These are phyloP conservation scores for Pterophyllum scalare DNA, from an alignment of 2,113 vertebrate genomes.

Conservation along the genomic window DNA sequence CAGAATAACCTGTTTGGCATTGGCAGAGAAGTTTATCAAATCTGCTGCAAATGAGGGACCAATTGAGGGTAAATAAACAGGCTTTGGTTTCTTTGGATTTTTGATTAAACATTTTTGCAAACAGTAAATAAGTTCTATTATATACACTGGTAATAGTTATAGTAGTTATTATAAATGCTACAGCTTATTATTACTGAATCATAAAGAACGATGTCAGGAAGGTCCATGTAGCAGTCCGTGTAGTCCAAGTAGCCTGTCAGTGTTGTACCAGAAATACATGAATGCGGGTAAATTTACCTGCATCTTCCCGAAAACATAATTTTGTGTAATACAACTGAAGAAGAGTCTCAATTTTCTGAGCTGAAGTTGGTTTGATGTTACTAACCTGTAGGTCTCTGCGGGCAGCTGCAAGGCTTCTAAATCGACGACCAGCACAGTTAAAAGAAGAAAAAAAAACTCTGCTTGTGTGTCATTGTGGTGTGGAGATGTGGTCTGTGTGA, in stretches of 20 bases:
- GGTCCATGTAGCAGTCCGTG: not conserved
- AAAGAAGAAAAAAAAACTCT: not conserved
- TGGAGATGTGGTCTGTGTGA: conserved; percentile 30
- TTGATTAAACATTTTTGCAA: too few species aligned
- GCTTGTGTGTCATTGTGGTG: not conserved
- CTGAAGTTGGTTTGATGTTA: not conserved
- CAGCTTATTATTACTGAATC: not conserved
- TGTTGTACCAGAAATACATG: not conserved
- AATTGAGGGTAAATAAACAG: too few species aligned
- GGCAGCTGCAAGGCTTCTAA: not conserved
- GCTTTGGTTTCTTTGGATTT: too few species aligned
- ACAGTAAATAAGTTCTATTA: too few species aligned
- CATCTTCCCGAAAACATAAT: not conserved
- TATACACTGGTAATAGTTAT: too few species aligned
- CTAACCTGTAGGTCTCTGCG: not conserved
- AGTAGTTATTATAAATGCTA: too few species aligned
- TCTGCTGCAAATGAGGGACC: too few species aligned
- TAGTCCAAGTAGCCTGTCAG: not conserved
- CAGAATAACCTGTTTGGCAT: too few species aligned
- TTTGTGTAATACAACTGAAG: not conserved
- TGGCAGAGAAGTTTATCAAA: too few species aligned
- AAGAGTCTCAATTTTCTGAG: conserved; percentile 1
- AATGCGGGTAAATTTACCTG: not conserved
- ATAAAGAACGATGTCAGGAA: not conserved
- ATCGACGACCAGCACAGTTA: not conserved